Base-by-base conservation (phyloP, 2,797 vertebrate genomes). In the Sitta carolinensis region DNA sequence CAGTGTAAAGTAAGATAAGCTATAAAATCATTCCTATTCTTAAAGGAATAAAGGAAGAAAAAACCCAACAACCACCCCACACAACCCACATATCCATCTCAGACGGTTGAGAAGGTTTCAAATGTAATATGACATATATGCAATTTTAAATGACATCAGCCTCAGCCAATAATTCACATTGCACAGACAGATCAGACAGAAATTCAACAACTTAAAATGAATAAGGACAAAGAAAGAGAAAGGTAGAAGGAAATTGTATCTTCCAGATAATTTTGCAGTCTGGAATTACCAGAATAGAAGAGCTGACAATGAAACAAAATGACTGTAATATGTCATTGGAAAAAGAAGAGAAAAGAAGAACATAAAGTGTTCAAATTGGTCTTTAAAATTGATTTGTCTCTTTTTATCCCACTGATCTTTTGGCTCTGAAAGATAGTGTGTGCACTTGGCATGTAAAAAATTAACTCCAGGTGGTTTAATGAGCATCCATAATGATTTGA, bases 241-340 rank as follows among this genome's bases (percentile, higher is more conserved):
- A 87, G 14, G 9, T 34, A 47, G 26, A 90, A 48, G 34, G 29
- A 87, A 92, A 92, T 32, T 52, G 11, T 55, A 30, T 52, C 10
- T 89, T 85, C 23, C 48, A 74, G 52, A 63, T 69, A 94, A 89
- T 76, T 82, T 75, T 88, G 40, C 16, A 86, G 7, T 34, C 10
- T 38, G 6, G 59, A 92, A 76, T 94, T 82, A 73, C 32, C 30
- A 81, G 70, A 90, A 87, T 7, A 85, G 14, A 89, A 74, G 36
- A 88, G 9, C 26, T 92, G 15, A 32, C 55, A 79, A 50, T 52
- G 77, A 94, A 95, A 86, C 5, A 75, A 96, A 79, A 93, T 80
- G 13, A 47, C 63, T 90, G 40, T 83, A 57, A 75, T 69, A 89
- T 57, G 32, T 74, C 76, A 75, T 23, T 66, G 84, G 45, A 66